Evolutionary conservation across 2,113 vertebrate species (phyloP), one percentile per base, ranked within the genome.

Genomic region (Rhinoderma darwinii): DNA sequence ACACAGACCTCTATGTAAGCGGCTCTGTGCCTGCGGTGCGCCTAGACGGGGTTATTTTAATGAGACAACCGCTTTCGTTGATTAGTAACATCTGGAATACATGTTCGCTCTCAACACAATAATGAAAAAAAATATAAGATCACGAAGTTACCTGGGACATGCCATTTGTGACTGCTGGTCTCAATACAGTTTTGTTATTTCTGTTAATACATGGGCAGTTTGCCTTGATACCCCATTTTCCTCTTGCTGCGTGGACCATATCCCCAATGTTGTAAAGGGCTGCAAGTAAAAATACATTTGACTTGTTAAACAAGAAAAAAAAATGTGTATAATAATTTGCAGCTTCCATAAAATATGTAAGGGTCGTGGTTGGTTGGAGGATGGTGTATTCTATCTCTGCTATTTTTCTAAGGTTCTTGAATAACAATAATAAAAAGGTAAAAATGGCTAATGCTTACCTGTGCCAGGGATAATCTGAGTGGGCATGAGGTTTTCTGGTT

Each of bases 171-270:
- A 97, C 96, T 90, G 95, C 95, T 17, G 97, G 96, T 89, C 97
- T 97, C 89, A 96, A 90, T 27, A 96, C 94, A 0, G 97, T 96
- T 93, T 97, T 99, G 85, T 90, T 96, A 88, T 99, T 96, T 88
- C 97, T 95, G 94, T 93, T 99, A 91, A 97, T 96, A 91, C 98
- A 99, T 0, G 98, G 98, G 88, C 98, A 99, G 74, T 99, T 99
- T 14, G 98, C 98, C 94, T 99, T 99, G 91, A 99, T 99, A 84
- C 98, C 98, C 98, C 98, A 99, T 86, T 99, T 99, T 84, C 98
- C 98, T 90, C 98, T 95, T 30, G 97, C 97, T 89, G 97, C 95
- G 85, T 99, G 98, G 88, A 99, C 98, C 98, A 99, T 98, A 89
- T 99, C 98, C 89, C 98, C 98, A 87, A 99, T 99, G 92, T 97